Conservation (phyloP, 2,797 vertebrate genomes). For the Sebastes paucispinis region DNA sequence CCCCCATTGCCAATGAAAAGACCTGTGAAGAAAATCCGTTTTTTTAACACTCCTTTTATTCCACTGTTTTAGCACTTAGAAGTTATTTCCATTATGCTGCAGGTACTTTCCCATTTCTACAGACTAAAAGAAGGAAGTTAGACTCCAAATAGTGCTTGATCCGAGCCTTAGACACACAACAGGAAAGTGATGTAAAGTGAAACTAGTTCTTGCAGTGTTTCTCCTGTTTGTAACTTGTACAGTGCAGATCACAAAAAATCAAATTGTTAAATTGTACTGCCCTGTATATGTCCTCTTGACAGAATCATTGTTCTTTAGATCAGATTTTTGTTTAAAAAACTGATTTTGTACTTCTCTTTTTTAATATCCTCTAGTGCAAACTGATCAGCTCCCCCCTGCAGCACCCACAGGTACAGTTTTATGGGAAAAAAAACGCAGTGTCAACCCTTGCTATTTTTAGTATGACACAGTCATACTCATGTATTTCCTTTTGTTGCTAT, state of each 20-base stretch:
- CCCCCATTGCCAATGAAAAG: not conserved
- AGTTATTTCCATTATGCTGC: slow-evolving; percentile 64
- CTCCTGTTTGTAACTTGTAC: slow-evolving; percentile 9
- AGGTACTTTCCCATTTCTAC: slow-evolving; percentile 81
- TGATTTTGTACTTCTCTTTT: slow-evolving; percentile 9
- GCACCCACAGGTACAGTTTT: slow-evolving; percentile 70
- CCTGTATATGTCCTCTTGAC: not conserved
- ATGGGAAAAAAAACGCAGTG: not conserved
- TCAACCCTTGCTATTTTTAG: slow-evolving; percentile 2
- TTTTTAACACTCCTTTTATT: slow-evolving; percentile 38
- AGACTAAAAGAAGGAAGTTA: slow-evolving; percentile 69
- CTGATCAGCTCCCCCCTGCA: slow-evolving; percentile 35
- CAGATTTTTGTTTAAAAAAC: not conserved
- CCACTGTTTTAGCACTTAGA: slow-evolving; percentile 30
- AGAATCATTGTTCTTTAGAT: not conserved
- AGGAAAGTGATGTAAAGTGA: slow-evolving; percentile 76
- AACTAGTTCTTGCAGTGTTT: slow-evolving; percentile 63
- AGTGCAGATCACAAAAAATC: not conserved
- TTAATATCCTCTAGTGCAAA: slow-evolving; percentile 49
- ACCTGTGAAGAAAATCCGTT: not conserved
- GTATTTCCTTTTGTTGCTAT: not conserved
- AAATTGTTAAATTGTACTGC: not conserved
- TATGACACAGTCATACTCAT: not conserved
- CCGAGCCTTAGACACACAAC: slow-evolving; percentile 41
- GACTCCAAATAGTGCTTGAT: slow-evolving; percentile 55